A percentile compares a stretch with the other conserved stretches of the same genome.
These are phyloP conservation scores for Athetis lepigone DNA, from an alignment of 2,888 invertebrate genomes.

Conservation along the genomic window DNA sequence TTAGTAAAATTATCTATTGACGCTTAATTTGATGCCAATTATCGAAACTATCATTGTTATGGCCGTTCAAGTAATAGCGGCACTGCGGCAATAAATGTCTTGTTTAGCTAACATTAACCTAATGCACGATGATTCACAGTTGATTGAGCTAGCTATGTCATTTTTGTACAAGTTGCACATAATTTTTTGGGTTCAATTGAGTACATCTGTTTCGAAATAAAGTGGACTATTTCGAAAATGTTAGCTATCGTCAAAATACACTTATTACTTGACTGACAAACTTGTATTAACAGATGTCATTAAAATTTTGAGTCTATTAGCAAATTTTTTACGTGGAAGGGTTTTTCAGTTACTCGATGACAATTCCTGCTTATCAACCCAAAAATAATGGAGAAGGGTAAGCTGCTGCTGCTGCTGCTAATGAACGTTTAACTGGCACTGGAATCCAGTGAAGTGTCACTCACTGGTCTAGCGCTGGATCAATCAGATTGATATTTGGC, in stretches of 20 bases:
- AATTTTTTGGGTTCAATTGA: slow-evolving; percentile 2
- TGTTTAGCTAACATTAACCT: slow-evolving; percentile 36
- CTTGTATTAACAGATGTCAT: too few species aligned
- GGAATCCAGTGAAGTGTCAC: not conserved
- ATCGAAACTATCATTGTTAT: slow-evolving; percentile 29
- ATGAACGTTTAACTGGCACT: not conserved
- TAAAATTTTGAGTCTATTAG: too few species aligned
- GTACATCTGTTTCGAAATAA: too few species aligned
- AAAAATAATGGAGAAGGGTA: slow-evolving; percentile 1
- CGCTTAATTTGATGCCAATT: slow-evolving; percentile 36
- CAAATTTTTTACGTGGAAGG: not conserved
- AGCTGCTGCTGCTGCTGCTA: too few species aligned
- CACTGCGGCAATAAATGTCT: slow-evolving; percentile 43
- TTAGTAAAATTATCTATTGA: slow-evolving; percentile 20
- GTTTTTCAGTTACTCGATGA: not conserved
- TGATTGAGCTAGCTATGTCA: slow-evolving; percentile 12
- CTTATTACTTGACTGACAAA: too few species aligned
- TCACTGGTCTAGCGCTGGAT: too few species aligned
- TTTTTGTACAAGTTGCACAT: slow-evolving; percentile 17
- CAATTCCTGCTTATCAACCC: not conserved
- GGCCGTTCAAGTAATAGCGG: slow-evolving; percentile 36
- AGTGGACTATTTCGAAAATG: slow-evolving; percentile 1
- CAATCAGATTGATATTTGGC: not conserved
- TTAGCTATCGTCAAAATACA: too few species aligned
- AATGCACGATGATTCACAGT: slow-evolving; percentile 33